Base-by-base conservation (phyloP, 2,888 invertebrate species). In the Noctua pronuba region DNA sequence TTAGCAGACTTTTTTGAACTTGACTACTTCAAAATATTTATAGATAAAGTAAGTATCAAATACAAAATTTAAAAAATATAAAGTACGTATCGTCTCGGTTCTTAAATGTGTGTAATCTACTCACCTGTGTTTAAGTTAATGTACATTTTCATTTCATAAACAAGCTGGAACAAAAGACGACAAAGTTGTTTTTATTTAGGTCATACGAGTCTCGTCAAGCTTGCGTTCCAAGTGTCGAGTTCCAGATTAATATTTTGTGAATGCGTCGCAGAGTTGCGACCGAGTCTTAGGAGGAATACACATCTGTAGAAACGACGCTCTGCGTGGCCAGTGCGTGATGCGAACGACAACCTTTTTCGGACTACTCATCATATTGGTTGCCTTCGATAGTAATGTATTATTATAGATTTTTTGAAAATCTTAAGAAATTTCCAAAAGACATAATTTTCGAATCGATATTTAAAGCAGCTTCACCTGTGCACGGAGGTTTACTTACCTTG, bases 241-340 rank as follows among this genome's bases (percentile, higher is more conserved):
- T 94, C 89, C 92, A 93, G 93, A 94, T 94, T 94, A 93, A 93
- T 92, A 93, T 93, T 94, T 92, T 88, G 92, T 90, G 89, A 90
- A 85, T 86, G 88, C 81, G 86, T 84, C 86, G 71, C 72, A 60
- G 65, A 80, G 73, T 85, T 65, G 87, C 64, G 66, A 76, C 70
- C 80, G 72, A 62, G 46, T 81, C 78, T 86, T 79, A 85, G 77
- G 86, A 82, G 70, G 78, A 83, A 82, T 85, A 85, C 79, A 83
- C 86, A 88, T 81, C 80, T 77, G 77, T 75, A 75, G 68, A 67
- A 80, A 76, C 69, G 28, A 79, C 64, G 55, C 38, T 65, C 46
- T 71, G 41, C 24, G 44, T 72, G 68, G 58, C 58, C 65, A 31
- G 67, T 24, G 46, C 71, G 64, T 72, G 52, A 52, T 66, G 24